A percentile compares a stretch with the other conserved stretches of the same genome.
Evolutionary conservation across 1,140 invertebrate species (phyloP).

Genomic region (Contarinia nasturtii): DNA sequence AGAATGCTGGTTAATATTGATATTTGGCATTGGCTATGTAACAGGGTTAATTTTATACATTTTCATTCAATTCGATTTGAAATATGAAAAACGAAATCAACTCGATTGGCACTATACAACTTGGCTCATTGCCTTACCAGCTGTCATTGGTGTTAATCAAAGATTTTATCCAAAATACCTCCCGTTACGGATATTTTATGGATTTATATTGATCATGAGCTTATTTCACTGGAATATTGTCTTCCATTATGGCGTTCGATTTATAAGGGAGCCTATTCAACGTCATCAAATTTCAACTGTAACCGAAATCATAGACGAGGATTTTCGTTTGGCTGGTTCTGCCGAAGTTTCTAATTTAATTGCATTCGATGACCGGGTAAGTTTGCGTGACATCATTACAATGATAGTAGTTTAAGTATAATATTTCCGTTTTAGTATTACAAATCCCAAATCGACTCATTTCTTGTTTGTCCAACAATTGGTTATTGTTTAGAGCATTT

Average conservation of each 20-base stretch:
- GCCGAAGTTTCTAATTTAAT: background rate
- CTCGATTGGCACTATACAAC: background rate
- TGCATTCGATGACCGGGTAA: background rate
- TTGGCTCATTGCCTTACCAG: background rate
- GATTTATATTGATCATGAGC: background rate
- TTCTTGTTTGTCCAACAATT: background rate
- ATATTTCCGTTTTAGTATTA: too few species aligned
- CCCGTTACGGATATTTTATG: background rate
- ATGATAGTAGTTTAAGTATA: too few species aligned
- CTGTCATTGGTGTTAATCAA: background rate
- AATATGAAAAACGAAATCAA: background rate
- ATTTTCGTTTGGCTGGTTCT: background rate
- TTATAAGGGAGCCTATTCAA: background rate
- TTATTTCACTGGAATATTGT: background rate
- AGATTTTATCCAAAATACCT: background rate
- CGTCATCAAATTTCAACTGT: background rate
- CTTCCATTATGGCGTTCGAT: background rate
- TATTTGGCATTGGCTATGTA: background rate
- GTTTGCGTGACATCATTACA: too few species aligned
- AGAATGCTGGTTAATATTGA: background rate
- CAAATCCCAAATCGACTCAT: background rate
- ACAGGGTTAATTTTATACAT: background rate
- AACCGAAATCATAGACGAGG: background rate
- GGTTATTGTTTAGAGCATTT: background rate
- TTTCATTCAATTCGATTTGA: background rate